Conservation (phyloP, 2,113 vertebrate genomes). For the Crotalus tigris region DNA sequence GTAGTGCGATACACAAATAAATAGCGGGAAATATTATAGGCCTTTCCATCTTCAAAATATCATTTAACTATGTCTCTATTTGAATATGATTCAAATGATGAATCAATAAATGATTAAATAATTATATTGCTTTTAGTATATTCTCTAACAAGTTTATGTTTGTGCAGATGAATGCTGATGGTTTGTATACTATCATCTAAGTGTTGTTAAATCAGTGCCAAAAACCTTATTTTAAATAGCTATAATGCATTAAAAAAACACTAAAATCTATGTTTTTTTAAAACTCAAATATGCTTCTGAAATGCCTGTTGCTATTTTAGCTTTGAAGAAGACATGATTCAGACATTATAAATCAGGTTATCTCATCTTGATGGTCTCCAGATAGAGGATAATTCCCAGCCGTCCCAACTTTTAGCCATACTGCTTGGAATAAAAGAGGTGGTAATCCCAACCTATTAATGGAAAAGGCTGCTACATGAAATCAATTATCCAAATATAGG, state of each 20-base stretch:
- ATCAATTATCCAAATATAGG: constrained; percentile 16
- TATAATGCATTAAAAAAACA: constrained; percentile 46
- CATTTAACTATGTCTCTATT: background rate
- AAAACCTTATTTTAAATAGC: constrained; percentile 43
- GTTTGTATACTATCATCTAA: constrained; percentile 33
- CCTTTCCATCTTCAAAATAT: constrained; percentile 17
- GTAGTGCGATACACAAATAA: constrained; percentile 24
- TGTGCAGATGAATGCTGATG: background rate
- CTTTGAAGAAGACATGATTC: constrained; percentile 15
- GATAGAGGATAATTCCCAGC: background rate
- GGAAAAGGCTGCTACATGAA: background rate
- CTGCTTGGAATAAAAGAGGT: background rate
- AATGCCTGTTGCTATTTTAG: constrained; percentile 18
- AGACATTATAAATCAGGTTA: constrained; percentile 8
- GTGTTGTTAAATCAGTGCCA: constrained; percentile 31
- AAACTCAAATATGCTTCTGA: constrained; percentile 40
- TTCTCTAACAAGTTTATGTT: constrained; percentile 4
- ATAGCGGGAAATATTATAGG: constrained; percentile 19
- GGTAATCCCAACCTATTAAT: background rate
- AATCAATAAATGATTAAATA: background rate
- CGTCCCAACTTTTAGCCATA: background rate
- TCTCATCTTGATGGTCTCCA: background rate
- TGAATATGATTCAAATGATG: constrained; percentile 14
- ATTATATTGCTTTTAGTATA: background rate
- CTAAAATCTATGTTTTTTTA: constrained; percentile 40